Base-by-base conservation (phyloP, 2,113 vertebrate genomes). In the Dolichotis patagonum region DNA sequence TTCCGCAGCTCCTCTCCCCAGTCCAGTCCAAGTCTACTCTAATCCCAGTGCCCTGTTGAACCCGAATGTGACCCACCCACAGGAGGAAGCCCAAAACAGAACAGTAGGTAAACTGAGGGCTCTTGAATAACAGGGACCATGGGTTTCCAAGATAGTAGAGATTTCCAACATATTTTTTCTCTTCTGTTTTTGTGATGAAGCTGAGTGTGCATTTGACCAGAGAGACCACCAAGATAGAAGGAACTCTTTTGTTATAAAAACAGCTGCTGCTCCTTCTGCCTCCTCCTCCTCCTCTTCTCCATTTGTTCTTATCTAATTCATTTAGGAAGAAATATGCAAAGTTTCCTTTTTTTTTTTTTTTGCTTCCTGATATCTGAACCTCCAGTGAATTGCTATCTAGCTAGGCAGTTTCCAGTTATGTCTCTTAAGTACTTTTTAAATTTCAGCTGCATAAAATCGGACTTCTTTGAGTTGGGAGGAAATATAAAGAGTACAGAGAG, bases 401-500 rank as follows among this genome's bases (percentile, higher is more conserved):
- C 65, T 83, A 77, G 60, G 69, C 3, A 75, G 32, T 93, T 93
- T 91, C 73, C 10, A 89, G 54, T 96, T 90, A 38, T 2, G 19
- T 83, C 26, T 58, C n/a, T 73, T 60, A 86, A 95, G 43, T 75
- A 90, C 35, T 75, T 90, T 91, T 89, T 58, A 9, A 63, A 97
- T 75, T 75, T 73, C 52, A 49, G 58, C 82, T 87, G 91, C 62
- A 85, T 65, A 54, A 65, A 95, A 87, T 92, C 38, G 95, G 30
- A 73, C 58, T 58, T 17, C 69, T 75, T 30, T 89, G 20, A 71
- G 24, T 60, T 88, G 35, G 58, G 85, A 87, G n/a, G 52, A 87
- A 85, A 73, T 12, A 24, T 62, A 63, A 73, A 73, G 32, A 22
- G 65, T 52, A 7, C 10, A 46, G 32, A 77, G 7, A 28, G 35